A percentile compares a stretch with the other conserved stretches of the same genome.
Conservation (phyloP, 2,888 invertebrate genomes). For the Nymphalis urticae region DNA sequence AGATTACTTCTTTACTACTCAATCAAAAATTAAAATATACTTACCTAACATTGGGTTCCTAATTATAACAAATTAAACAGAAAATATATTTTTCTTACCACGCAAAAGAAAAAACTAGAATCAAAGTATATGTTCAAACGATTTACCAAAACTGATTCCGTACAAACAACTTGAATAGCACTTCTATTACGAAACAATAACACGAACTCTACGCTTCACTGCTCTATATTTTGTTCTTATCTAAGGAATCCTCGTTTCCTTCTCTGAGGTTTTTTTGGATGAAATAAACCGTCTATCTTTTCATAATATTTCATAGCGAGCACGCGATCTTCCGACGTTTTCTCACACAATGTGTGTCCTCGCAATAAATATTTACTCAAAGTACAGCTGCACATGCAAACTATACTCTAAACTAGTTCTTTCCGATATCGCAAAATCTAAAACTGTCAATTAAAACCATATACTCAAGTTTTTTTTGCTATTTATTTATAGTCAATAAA, state of each 20-base stretch:
- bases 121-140: conserved; percentile 2
- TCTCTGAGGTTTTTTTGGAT: conserved; percentile 24
- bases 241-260: conserved; percentile 28
- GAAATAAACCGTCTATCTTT: conserved; percentile 23
- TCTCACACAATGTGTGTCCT: conserved; percentile 24
- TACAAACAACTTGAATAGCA: conserved; percentile 3
- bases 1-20: too few relatives aligned
- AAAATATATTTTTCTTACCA: too few relatives aligned
- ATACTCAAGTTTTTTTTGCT: too few relatives aligned
- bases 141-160: conserved; percentile 10
- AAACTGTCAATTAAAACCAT: neutral
- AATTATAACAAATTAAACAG: too few relatives aligned
- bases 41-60: too few relatives aligned
- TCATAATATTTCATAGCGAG: conserved; percentile 31
- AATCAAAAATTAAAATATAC: too few relatives aligned
- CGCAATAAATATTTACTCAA: conserved; percentile 15
- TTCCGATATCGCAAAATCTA: neutral
- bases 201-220: conserved; percentile 8
- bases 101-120: too few relatives aligned
- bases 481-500: too few relatives aligned
- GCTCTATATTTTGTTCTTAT: conserved; percentile 28
- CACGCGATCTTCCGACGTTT: conserved; percentile 32
- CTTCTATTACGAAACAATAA: conserved; percentile 19
- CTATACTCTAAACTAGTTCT: neutral
- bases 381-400: conserved; percentile 6